A percentile compares a stretch with the other conserved stretches of the same genome.
phyloP scores from a whole-genome alignment of 2,113 vertebrate genomes.

The Ammodytes marinus region DNA sequence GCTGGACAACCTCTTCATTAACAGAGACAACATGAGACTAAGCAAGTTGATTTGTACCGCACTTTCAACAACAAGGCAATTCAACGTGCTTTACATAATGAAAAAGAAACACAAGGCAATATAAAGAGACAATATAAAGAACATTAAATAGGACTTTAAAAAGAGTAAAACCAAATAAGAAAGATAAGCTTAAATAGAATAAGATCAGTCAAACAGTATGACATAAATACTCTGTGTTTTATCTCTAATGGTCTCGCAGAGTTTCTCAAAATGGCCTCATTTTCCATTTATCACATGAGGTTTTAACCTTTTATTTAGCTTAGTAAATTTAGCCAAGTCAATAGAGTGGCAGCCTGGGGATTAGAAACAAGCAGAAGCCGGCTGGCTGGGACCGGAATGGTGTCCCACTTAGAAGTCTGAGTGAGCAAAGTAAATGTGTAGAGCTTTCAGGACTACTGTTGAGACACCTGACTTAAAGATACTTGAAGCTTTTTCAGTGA shows the following conservation, averaged over 20 bases:
- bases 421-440: slow-evolving; percentile 15
- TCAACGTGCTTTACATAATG: background rate
- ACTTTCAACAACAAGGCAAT: background rate
- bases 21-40: background rate
- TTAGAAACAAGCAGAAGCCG: slow-evolving; percentile 30
- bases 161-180: background rate
- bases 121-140: background rate
- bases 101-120: background rate
- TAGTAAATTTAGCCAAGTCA: slow-evolving; percentile 65
- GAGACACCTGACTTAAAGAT: background rate
- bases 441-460: background rate
- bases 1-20: slow-evolving; percentile 25
- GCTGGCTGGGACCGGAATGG: slow-evolving; percentile 42
- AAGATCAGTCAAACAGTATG: background rate
- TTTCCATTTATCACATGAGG: slow-evolving; percentile 51
- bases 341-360: slow-evolving; percentile 51
- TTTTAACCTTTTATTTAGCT: slow-evolving; percentile 66
- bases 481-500: background rate
- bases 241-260: slow-evolving; percentile 34
- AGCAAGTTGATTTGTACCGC: background rate
- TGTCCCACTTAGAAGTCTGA: slow-evolving; percentile 47
- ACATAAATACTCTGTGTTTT: slow-evolving; percentile 38
- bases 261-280: slow-evolving; percentile 38
- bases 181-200: background rate
- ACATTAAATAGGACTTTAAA: background rate